A percentile compares a stretch with the other conserved stretches of the same genome.
Evolutionary conservation across 2,797 vertebrate genomes (phyloP).

Genomic region (Mustela erminea): DNA sequence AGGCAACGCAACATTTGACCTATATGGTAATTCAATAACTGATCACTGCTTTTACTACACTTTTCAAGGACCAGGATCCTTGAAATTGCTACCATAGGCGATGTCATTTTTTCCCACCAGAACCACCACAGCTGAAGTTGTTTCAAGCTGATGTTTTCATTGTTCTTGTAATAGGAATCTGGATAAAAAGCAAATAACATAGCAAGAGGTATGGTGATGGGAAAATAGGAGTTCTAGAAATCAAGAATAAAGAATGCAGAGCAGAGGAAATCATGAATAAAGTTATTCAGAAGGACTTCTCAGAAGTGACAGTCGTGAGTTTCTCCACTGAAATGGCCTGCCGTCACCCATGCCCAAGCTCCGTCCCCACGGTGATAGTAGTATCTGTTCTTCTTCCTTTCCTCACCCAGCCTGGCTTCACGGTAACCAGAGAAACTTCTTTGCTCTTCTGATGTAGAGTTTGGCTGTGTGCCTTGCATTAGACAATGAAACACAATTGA

Average conservation of each 20-base stretch:
- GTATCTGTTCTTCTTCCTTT: not conserved
- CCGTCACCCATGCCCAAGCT: not conserved
- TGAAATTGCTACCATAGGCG: not conserved
- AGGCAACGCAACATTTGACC: not conserved
- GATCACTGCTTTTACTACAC: not conserved
- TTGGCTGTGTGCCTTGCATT: not conserved
- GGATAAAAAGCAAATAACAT: not conserved
- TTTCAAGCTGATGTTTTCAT: not conserved
- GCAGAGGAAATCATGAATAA: not conserved
- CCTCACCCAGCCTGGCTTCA: not conserved
- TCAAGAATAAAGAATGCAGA: not conserved
- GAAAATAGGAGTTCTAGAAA: too few relatives aligned
- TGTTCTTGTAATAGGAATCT: not conserved
- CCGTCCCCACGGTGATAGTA: rapidly evolving
- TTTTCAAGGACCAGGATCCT: not conserved
- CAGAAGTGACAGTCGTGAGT: not conserved
- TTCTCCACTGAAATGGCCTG: not conserved
- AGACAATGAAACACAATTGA: rapidly evolving
- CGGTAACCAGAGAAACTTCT: not conserved
- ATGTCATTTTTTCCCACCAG: not conserved
- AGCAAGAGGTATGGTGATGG: not conserved
- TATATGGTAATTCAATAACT: not conserved
- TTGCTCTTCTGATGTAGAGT: not conserved
- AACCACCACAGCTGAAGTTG: not conserved
- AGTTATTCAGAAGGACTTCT: not conserved